Evolutionary conservation across 1,140 invertebrate genomes (phyloP), one percentile per base, ranked within the genome.

Genomic region (Antheraea mylitta): DNA sequence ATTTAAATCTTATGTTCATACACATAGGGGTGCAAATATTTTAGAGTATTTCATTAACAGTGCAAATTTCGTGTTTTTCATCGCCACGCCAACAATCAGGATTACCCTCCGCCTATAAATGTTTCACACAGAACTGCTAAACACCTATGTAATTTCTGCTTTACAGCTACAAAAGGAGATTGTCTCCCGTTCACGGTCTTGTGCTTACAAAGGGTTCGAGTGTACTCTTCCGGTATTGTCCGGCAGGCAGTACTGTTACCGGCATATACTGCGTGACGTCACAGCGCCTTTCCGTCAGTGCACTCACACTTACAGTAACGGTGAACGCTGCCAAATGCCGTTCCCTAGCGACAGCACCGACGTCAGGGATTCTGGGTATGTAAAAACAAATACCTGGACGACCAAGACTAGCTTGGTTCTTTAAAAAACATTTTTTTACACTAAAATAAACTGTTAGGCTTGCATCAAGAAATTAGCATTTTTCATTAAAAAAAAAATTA

Each of bases 221-320:
- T 93, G 91, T 38, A 73, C 76, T 0, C 70, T 89, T 0, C 85
- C 87, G 0, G 89, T 91, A 36, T 22, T 92, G 4, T 58, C 73
- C 0, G 90, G 86, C 0, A 70, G 85, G 0, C 66, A 78, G 70
- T 82, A 86, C 60, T 93, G 91, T 63, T 79, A 71, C 0, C 65
- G 74, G 10, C 91, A 93, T 42, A 86, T 92, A 9, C 58, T 89
- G 9, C 66, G 75, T n/a, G 91, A 92, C 18, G 79, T 81, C 0
- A 86, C 79, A 0, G 92, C 91, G 16, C 92, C 92, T 0, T 93
- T 90, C 74, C 79, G 78, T 37, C 86, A 87, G 64, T 93, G 92
- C 66, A 71, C 74, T 0, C 86, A 91, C 66, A 73, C 83, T 0
- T 77, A 73, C 65, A 3, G 58, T 59, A 73, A 77, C 53, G 75